Base-by-base conservation (phyloP, 2,888 invertebrate species). In the Thysanoteuthis rhombus region DNA sequence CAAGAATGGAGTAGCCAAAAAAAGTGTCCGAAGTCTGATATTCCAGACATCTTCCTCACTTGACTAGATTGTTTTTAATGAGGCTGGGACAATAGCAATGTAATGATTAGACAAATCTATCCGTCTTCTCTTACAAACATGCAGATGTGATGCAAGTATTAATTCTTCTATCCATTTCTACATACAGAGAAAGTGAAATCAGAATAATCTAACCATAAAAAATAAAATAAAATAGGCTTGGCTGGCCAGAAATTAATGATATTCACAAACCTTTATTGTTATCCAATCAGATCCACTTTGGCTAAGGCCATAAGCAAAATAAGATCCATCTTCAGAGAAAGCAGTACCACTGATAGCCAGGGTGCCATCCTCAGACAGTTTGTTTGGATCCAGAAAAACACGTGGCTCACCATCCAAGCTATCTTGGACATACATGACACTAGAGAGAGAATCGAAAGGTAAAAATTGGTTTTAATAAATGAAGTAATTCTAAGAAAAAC, bases 251-350 rank as follows among this genome's bases (percentile, higher is more conserved):
- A 92, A 19, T 10, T 42, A n/a, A 93, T 6, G n/a, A 75, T 12
- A 16, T 5, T 36, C n/a, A 91, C 90, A 93, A 93, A 96, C 97
- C 96, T 97, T 97, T 96, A 99, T 98, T 93, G 98, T 98, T 95
- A 98, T 98, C 99, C 99, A 99, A 97, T 99, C 99, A 2, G 99
- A 99, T 0, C 99, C 99, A 97, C 98, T 99, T 94, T 98, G 98
- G 95, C 99, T 99, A 2, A 99, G 97, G 0, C 98, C 99, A 97
- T 99, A 99, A 0, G 99, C 99, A 97, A 98, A 98, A 45, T 98
- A 98, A 96, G 98, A 97, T 32, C 99, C 99, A 97, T 99, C 98
- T 96, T 99, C 98, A 0, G 99, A 98, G 95, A 96, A 97, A 8
- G 96, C 95, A n/a, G 95, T 95, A 0, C 96, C 95, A 28, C 96